Conservation (phyloP, 1,140 invertebrate genomes). For the Mamestra configurata region DNA sequence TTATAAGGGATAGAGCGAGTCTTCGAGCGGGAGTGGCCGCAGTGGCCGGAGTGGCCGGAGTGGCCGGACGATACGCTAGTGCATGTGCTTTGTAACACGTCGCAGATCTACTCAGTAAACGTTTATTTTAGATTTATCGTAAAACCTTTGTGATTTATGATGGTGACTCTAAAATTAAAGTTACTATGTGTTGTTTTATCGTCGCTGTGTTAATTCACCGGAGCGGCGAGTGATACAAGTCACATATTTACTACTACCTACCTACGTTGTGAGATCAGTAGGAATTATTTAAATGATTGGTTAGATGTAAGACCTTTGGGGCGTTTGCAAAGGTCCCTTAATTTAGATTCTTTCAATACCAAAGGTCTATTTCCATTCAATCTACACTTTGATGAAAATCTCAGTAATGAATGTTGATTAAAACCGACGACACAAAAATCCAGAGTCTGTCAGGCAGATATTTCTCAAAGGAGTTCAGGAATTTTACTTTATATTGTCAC, state of each 20-base stretch:
- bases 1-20: slow-evolving; percentile 53
- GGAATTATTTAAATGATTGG: too few relatives aligned
- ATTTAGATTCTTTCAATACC: background rate
- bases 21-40: too few relatives aligned
- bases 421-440: slow-evolving; percentile 4
- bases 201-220: slow-evolving; percentile 18
- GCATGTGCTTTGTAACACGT: background rate
- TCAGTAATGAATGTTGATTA: slow-evolving; percentile 32
- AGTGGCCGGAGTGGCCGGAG: too few relatives aligned
- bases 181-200: slow-evolving; percentile 37
- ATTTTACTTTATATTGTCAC: slow-evolving; percentile 17
- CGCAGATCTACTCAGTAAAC: background rate
- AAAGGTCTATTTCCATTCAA: background rate
- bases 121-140: slow-evolving; percentile 20
- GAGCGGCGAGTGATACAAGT: background rate
- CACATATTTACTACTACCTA: background rate
- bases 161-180: slow-evolving; percentile 7
- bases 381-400: slow-evolving; percentile 1
- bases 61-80: background rate
- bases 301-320: too few relatives aligned
- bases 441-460: background rate
- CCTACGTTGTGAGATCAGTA: background rate
- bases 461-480: slow-evolving; percentile 14
- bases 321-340: too few relatives aligned
- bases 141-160: slow-evolving; percentile 22